These are phyloP conservation scores for Gortyna flavago DNA, from an alignment of 2,888 invertebrate species.

Conservation along the genomic window DNA sequence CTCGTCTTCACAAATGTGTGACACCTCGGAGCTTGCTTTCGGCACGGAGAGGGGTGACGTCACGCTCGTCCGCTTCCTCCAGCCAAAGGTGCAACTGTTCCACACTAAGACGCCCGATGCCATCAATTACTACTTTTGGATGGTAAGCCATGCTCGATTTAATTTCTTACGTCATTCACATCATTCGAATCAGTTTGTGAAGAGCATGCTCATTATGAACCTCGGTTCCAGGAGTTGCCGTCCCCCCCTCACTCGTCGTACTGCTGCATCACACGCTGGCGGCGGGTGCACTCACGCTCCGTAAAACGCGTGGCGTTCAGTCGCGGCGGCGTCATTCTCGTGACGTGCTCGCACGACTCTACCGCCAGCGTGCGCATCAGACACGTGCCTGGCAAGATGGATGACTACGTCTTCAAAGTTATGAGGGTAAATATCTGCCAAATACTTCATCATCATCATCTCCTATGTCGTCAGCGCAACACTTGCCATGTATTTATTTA, in stretches of 20 bases:
- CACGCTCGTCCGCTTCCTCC: slow-evolving; percentile 87
- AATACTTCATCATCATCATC: not conserved
- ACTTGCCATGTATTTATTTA: not conserved
- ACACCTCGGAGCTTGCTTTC: slow-evolving; percentile 84
- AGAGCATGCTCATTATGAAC: not conserved
- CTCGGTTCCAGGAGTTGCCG: slow-evolving; percentile 85
- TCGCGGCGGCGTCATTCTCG: slow-evolving; percentile 83
- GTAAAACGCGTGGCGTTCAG: slow-evolving; percentile 87
- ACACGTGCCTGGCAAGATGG: slow-evolving; percentile 85
- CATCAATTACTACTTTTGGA: slow-evolving; percentile 90
- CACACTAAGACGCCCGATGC: slow-evolving; percentile 88
- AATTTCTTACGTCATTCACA: not conserved
- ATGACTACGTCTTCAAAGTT: slow-evolving; percentile 89
- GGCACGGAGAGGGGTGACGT: slow-evolving; percentile 90
- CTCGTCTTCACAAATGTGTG: slow-evolving; percentile 67
- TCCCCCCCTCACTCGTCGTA: slow-evolving; percentile 86
- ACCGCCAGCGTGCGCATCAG: slow-evolving; percentile 87
- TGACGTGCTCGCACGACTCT: slow-evolving; percentile 90
- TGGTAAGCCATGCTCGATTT: slow-evolving; percentile 77
- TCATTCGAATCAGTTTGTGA: not conserved
- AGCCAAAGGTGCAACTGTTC: slow-evolving; percentile 88
- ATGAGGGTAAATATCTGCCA: slow-evolving; percentile 77
- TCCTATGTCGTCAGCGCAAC: not conserved
- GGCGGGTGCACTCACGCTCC: slow-evolving; percentile 85
- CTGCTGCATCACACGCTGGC: slow-evolving; percentile 82